Percentiles rank a stretch among this genome's conserved stretches.
Conservation (phyloP, 2,113 vertebrate species). For the Setophaga kirtlandii region DNA sequence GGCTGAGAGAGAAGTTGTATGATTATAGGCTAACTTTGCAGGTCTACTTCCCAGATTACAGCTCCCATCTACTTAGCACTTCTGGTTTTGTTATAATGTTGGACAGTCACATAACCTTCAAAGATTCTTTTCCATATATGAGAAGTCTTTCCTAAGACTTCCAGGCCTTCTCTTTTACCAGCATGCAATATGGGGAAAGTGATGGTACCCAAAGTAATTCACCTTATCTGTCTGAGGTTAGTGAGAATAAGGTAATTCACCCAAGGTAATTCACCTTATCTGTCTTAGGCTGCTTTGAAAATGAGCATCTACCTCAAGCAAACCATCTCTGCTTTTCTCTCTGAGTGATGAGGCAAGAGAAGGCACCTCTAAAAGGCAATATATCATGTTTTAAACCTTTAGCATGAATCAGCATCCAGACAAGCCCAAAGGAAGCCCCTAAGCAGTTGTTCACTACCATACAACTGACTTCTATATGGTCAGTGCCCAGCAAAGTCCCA, state of each 20-base stretch:
- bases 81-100: background rate
- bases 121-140: background rate
- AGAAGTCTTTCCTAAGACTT: background rate
- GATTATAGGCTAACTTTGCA: background rate
- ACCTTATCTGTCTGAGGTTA: background rate
- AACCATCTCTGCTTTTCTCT: background rate
- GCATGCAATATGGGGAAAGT: background rate
- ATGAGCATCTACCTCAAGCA: background rate
- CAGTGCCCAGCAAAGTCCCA: background rate
- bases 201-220: background rate
- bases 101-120: background rate
- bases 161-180: background rate
- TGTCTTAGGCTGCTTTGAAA: background rate
- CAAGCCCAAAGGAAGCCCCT: background rate
- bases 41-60: background rate
- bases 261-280: background rate
- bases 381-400: background rate
- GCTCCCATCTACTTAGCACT: background rate
- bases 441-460: background rate
- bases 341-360: background rate
- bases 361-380: background rate
- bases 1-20: background rate
- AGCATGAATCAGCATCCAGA: background rate
- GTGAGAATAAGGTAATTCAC: too few species aligned
- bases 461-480: background rate